Base-by-base conservation (phyloP, 2,113 vertebrate genomes). In the Pterocles orientalis region DNA sequence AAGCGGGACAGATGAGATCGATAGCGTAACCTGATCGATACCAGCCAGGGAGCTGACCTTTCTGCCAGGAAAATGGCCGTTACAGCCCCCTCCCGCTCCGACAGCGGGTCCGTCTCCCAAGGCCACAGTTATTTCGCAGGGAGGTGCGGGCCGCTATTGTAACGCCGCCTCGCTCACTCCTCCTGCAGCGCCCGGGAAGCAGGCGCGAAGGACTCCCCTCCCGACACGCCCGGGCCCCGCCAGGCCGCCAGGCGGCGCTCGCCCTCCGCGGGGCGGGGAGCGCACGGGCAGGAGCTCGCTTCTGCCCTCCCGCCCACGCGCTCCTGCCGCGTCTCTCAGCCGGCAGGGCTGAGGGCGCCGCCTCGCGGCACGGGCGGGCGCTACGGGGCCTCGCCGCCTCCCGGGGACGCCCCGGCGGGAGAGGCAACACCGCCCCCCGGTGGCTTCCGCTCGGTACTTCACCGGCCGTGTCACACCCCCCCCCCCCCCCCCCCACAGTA, bases 371-470 rank as follows among this genome's bases (percentile, higher is more conserved):
- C 11, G 10, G 43, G 24, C 3, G 15, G 43, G 24, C 5, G 13
- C 57, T 17, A 41, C 29, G 15, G 43, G 9, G 21, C 1, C 9
- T 41, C 8, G 9, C 9, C 3, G 14, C 11, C 2, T 2, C 7
- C 5, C 15, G 19, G 7, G 15, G 33, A 9, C 28, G 33, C 11
- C n/a, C 3, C 41, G 20, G 72, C 56, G 6, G 29, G 24, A 83
- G 48, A 4, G 25, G n/a, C 81, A 90, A 56, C 72, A 84, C 9
- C 65, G 1, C 43, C 72, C 18, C 50, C 72, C 8, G 34, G 43
- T 36, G 88, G 56, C 64, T 10, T 3, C 11, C 17, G 3, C 39
- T 41, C 39, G 6, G 48, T 19, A 12, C 34, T 25, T 11, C 29
- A 13, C 29, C 8, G 28, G 18, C n/a, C 36, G 14, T 11, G 31